A percentile compares a stretch with the other conserved stretches of the same genome.
Evolutionary conservation across 2,113 vertebrate species (phyloP).

Genomic region (Microtus montanus): DNA sequence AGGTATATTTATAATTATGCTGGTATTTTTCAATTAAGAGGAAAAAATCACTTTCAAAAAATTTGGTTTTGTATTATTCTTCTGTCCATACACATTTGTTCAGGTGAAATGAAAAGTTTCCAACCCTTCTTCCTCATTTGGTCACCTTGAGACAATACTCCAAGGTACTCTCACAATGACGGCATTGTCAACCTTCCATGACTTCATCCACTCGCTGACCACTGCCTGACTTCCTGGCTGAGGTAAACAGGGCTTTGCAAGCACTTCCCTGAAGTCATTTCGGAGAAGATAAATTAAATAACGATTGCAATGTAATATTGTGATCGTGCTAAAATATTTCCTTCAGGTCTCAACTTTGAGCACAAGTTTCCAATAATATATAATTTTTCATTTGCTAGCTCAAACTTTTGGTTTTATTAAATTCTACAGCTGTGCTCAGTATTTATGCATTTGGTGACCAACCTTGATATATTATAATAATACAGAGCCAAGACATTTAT

Average conservation of each 20-base stretch:
- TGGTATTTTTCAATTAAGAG: conserved; percentile 84
- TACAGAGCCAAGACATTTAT: conserved; percentile 83
- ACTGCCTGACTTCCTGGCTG: conserved; percentile 87
- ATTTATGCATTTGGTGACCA: conserved; percentile 89
- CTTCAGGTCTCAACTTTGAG: conserved; percentile 89
- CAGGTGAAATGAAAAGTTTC: conserved; percentile 81
- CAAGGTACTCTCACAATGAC: conserved; percentile 84
- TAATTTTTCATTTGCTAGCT: conserved; percentile 86
- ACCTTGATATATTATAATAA: conserved; percentile 88
- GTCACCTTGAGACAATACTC: conserved; percentile 83
- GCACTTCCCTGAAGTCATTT: conserved; percentile 87
- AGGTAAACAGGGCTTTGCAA: conserved; percentile 86
- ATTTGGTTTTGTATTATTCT: conserved; percentile 81
- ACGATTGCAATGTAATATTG: conserved; percentile 90
- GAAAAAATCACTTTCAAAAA: conserved; percentile 79
- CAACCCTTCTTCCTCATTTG: conserved; percentile 80
- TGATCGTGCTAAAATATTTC: conserved; percentile 91
- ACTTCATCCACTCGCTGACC: conserved; percentile 86
- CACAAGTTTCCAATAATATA: conserved; percentile 92
- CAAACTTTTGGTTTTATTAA: conserved; percentile 90
- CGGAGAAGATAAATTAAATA: conserved; percentile 91
- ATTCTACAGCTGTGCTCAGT: conserved; percentile 90
- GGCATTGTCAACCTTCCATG: conserved; percentile 87
- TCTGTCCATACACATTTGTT: conserved; percentile 58
- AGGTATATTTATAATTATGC: conserved; percentile 77